Evolutionary conservation across 2,797 vertebrate species (phyloP).

Genomic region (Columba guinea): DNA sequence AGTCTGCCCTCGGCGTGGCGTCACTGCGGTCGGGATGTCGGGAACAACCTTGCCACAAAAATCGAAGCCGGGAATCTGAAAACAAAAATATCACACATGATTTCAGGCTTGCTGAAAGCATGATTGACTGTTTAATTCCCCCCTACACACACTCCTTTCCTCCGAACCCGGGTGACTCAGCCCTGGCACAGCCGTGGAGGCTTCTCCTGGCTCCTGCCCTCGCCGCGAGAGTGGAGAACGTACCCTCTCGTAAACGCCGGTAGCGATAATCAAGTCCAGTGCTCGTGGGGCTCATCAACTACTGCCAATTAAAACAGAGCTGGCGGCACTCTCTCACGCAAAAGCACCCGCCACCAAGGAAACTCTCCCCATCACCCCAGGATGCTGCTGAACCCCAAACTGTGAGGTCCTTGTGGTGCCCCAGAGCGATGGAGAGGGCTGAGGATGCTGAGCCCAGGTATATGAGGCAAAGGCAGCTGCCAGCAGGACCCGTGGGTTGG

Average conservation of each 20-base stretch:
- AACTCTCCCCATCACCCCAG: rapidly evolving
- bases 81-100: slow-evolving; percentile 49
- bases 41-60: slow-evolving; percentile 25
- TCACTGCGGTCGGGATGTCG: neutral
- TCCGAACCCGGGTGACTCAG: slow-evolving; percentile 36
- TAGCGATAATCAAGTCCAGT: rapidly evolving
- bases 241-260: rapidly evolving
- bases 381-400: neutral
- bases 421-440: rapidly evolving
- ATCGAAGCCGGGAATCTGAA: neutral
- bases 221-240: rapidly evolving
- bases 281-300: rapidly evolving
- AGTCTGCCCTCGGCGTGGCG: neutral
- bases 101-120: slow-evolving; percentile 56
- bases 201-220: slow-evolving; percentile 16
- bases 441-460: neutral
- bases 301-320: neutral
- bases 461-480: neutral
- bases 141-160: neutral
- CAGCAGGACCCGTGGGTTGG: rapidly evolving
- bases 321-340: rapidly evolving
- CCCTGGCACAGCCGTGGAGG: neutral
- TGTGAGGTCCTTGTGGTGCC: neutral
- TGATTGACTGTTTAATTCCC: slow-evolving; percentile 21
- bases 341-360: neutral